These are phyloP conservation scores for Cataglyphis albicans DNA, from an alignment of 2,888 invertebrate species.

Conservation along the genomic window DNA sequence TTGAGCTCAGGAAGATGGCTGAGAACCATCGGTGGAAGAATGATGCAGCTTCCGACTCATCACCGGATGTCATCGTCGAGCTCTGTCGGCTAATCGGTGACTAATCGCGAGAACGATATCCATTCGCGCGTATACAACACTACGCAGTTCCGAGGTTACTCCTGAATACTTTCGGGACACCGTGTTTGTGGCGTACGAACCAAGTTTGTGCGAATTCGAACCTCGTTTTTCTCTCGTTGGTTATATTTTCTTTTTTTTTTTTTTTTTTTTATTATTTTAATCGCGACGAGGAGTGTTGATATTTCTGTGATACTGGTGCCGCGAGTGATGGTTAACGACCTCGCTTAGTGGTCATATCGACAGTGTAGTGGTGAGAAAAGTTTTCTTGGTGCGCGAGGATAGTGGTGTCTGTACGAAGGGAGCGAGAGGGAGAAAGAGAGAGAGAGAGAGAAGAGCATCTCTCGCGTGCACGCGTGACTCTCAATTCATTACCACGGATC, in stretches of 20 bases:
- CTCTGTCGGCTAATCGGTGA: conserved; percentile 40
- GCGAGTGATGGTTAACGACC: conserved; percentile 46
- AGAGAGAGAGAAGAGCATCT: conserved; percentile 19
- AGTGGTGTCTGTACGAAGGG: conserved; percentile 9
- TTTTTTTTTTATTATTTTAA: neutral
- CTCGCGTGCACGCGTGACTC: conserved; percentile 65
- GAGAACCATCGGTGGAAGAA: conserved; percentile 47
- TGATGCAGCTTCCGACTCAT: conserved; percentile 59
- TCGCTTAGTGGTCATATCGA: conserved; percentile 26
- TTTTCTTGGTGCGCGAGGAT: conserved; percentile 24
- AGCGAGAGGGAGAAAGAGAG: neutral
- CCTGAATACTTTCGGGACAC: conserved; percentile 1
- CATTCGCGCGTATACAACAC: neutral
- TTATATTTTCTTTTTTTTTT: neutral
- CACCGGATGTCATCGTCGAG: conserved; percentile 55
- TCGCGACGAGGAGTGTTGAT: conserved; percentile 22
- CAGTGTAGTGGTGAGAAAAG: conserved; percentile 29
- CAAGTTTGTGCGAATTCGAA: conserved; percentile 53
- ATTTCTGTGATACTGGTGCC: conserved; percentile 48
- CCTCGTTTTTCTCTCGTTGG: conserved; percentile 49
- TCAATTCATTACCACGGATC: conserved; percentile 87
- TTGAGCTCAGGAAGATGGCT: conserved; percentile 41
- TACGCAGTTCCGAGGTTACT: conserved; percentile 2
- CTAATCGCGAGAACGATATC: conserved; percentile 45
- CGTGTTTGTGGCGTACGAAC: neutral